Conservation (phyloP, 2,797 vertebrate species). For the Otus scops region DNA sequence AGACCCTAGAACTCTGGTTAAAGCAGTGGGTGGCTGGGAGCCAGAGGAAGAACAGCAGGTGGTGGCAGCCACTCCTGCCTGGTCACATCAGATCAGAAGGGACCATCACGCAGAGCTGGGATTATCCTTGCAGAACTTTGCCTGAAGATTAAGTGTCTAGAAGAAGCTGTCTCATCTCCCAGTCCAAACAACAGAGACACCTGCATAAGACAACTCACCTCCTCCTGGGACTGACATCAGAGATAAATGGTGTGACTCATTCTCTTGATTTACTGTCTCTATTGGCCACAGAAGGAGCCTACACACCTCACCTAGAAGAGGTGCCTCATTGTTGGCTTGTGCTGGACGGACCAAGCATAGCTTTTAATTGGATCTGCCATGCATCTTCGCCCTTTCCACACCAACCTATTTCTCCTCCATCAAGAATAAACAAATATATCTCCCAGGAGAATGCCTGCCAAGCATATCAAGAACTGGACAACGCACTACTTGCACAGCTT, state of each 20-base stretch:
- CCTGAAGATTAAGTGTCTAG: not conserved
- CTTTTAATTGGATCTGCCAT: not conserved
- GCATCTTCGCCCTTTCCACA: not conserved
- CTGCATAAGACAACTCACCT: not conserved
- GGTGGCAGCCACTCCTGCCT: not conserved
- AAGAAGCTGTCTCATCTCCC: not conserved
- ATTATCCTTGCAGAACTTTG: not conserved
- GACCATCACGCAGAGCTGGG: not conserved
- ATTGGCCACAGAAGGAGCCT: not conserved
- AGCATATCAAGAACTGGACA: not conserved
- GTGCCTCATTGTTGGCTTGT: not conserved
- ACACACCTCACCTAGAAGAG: not conserved
- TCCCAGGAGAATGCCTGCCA: not conserved
- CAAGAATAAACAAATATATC: not conserved
- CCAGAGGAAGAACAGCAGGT: not conserved
- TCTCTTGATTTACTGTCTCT: not conserved
- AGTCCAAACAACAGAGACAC: not conserved
- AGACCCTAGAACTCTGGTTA: not conserved
- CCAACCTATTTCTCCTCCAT: not conserved
- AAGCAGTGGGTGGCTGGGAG: not conserved
- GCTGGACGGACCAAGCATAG: not conserved
- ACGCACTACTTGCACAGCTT: not conserved
- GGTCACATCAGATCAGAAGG: not conserved
- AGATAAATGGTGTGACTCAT: not conserved
- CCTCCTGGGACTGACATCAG: not conserved